phyloP scores from a whole-genome alignment of 2,797 vertebrate species.

The Sarcophilus harrisii region DNA sequence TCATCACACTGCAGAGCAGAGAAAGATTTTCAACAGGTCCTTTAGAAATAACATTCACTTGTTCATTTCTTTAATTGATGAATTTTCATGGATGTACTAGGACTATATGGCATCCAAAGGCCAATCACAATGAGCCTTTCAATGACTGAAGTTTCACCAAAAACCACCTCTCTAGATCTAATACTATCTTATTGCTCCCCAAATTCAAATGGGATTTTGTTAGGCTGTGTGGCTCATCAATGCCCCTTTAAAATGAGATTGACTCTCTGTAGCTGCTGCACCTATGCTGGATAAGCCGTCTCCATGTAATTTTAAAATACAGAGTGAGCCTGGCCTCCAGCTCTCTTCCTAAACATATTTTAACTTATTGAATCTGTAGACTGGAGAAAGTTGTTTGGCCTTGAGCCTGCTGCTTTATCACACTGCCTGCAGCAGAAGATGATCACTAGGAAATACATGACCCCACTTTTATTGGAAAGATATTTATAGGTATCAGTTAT shows the following conservation, averaged over 20 bases:
- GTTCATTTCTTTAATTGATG: not conserved
- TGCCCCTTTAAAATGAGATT: slow-evolving; percentile 55
- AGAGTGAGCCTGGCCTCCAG: slow-evolving; percentile 70
- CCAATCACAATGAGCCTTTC: slow-evolving; percentile 1
- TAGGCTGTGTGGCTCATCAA: not conserved
- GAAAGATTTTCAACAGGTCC: not conserved
- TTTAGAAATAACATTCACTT: not conserved
- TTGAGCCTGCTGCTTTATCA: slow-evolving; percentile 75
- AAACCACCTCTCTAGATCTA: not conserved
- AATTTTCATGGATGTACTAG: not conserved
- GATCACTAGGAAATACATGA: slow-evolving; percentile 73
- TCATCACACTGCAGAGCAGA: not conserved
- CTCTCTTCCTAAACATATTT: slow-evolving; percentile 73
- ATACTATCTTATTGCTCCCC: slow-evolving; percentile 10
- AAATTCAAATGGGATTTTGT: slow-evolving; percentile 35
- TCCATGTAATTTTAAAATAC: slow-evolving; percentile 62
- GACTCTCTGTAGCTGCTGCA: not conserved
- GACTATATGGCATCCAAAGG: not conserved
- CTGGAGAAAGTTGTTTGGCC: slow-evolving; percentile 76
- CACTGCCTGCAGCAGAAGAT: slow-evolving; percentile 66
- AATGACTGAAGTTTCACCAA: not conserved
- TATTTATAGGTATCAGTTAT: slow-evolving; percentile 76
- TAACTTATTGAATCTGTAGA: slow-evolving; percentile 76
- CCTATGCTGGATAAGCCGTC: slow-evolving; percentile 68
- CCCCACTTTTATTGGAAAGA: slow-evolving; percentile 75